Evolutionary conservation across 2,113 vertebrate species (phyloP).

Genomic region (Scortum barcoo): DNA sequence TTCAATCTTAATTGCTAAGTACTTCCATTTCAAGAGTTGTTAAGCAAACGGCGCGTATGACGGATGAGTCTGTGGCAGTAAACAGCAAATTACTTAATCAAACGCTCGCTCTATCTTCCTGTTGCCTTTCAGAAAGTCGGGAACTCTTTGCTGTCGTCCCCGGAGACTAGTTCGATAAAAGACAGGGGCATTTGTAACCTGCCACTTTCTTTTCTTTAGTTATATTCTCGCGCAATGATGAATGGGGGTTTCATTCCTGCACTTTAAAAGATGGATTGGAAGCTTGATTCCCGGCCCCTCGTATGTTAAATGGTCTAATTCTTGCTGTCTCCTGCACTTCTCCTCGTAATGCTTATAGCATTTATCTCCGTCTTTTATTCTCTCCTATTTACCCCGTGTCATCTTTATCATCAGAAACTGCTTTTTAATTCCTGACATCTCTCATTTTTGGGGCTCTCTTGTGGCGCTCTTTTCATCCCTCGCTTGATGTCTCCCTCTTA

Average conservation of each 20-base stretch:
- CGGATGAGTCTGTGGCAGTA: conserved; percentile 66
- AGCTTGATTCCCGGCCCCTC: conserved; percentile 63
- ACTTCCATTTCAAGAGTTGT: conserved; percentile 77
- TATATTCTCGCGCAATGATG: conserved; percentile 63
- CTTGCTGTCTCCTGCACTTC: conserved; percentile 20
- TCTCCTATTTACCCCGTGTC: conserved; percentile 26
- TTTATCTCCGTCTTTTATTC: conserved; percentile 40
- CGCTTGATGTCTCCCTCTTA: conserved; percentile 39
- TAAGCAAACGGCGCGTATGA: conserved; percentile 65
- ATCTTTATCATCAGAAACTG: conserved; percentile 5
- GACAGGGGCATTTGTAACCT: conserved; percentile 49
- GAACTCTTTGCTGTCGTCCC: conserved; percentile 46
- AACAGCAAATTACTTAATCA: conserved; percentile 70
- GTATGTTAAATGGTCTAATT: conserved; percentile 48
- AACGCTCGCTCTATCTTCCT: conserved; percentile 23
- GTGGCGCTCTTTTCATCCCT: conserved; percentile 20
- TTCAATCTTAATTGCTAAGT: conserved; percentile 73
- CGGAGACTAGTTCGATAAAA: conserved; percentile 41
- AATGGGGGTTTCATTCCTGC: conserved; percentile 78
- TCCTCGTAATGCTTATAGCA: conserved; percentile 34
- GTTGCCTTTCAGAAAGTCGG: conserved; percentile 49
- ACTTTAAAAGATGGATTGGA: conserved; percentile 84
- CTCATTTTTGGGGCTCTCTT: not conserved
- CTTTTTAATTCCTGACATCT: conserved; percentile 48
- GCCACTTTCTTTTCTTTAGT: conserved; percentile 53